Percentiles rank a stretch among this genome's conserved stretches.
Conservation (phyloP, 2,888 invertebrate species). For the Hirtodrosophila histrioides region DNA sequence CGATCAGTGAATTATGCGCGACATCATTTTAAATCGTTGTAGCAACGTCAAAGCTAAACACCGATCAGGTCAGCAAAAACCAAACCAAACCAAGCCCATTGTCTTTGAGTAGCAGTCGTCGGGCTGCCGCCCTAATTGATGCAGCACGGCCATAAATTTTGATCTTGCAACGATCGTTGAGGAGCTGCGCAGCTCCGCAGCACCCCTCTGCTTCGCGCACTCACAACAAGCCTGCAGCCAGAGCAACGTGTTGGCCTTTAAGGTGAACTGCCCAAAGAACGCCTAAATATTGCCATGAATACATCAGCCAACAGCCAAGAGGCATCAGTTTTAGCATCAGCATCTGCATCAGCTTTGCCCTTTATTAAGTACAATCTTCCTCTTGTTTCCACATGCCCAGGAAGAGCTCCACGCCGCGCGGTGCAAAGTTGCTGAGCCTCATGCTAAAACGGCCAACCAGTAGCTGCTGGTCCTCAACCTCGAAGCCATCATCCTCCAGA, state of each 20-base stretch:
- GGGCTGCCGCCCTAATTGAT: conserved; percentile 83
- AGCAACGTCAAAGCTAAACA: conserved; percentile 77
- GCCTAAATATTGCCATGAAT: conserved; percentile 69
- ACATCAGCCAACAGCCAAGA: conserved; percentile 51
- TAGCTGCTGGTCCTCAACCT: conserved; percentile 14
- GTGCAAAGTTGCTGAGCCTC: conserved; percentile 11
- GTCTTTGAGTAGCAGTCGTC: conserved; percentile 64
- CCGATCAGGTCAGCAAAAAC: conserved; percentile 69
- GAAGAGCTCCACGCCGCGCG: conserved; percentile 44
- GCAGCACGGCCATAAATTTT: conserved; percentile 83
- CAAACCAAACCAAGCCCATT: conserved; percentile 48
- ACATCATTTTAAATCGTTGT: conserved; percentile 82
- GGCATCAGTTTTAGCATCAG: conserved; percentile 11
- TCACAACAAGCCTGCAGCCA: conserved; percentile 11
- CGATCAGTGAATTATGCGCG: conserved; percentile 81
- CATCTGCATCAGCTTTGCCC: conserved; percentile 22
- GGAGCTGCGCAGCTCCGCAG: conserved; percentile 17
- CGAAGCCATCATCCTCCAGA: conserved; percentile 6
- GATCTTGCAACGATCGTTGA: conserved; percentile 57
- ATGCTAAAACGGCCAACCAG: conserved; percentile 35
- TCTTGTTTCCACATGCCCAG: conserved; percentile 24
- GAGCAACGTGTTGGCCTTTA: conserved; percentile 53
- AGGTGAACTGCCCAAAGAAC: conserved; percentile 44
- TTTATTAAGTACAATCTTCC: conserved; percentile 39
- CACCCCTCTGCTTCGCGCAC: too few relatives aligned